phyloP scores from a whole-genome alignment of 2,888 invertebrate genomes.

The Agonopterix alstromeriana region DNA sequence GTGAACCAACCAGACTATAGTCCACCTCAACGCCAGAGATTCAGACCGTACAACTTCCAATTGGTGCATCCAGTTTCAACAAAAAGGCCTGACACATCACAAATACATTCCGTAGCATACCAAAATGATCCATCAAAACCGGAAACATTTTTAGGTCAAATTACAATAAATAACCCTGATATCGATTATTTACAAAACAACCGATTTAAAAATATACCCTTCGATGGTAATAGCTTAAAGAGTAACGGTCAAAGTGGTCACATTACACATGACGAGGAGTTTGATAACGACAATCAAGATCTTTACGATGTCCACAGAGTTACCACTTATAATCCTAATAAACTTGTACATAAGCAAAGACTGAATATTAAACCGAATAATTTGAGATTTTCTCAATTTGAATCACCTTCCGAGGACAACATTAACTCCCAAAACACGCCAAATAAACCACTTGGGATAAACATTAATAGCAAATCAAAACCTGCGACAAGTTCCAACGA shows the following conservation, averaged over 20 bases:
- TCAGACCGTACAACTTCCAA: conserved; percentile 65
- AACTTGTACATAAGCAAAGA: conserved; percentile 51
- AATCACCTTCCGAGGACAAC: conserved; percentile 31
- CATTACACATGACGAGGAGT: conserved; percentile 54
- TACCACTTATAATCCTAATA: conserved; percentile 67
- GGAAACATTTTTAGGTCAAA: conserved; percentile 79
- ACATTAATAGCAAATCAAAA: conserved; percentile 9
- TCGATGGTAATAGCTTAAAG: conserved; percentile 69
- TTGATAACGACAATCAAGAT: conserved; percentile 61
- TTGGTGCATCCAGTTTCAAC: conserved; percentile 66
- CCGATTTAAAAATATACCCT: conserved; percentile 64
- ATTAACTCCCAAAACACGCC: conserved; percentile 26
- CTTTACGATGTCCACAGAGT: conserved; percentile 62
- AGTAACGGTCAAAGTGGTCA: conserved; percentile 62
- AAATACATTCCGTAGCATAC: conserved; percentile 75
- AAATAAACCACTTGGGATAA: conserved; percentile 25
- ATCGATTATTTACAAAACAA: conserved; percentile 64
- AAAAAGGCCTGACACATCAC: conserved; percentile 73
- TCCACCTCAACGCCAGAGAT: conserved; percentile 51
- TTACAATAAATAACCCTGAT: conserved; percentile 78
- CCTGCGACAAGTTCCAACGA: conserved; percentile 42
- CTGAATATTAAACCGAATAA: conserved; percentile 49
- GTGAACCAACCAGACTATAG: conserved; percentile 65
- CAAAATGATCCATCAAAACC: conserved; percentile 78
- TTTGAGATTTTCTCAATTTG: conserved; percentile 41